A percentile compares a stretch with the other conserved stretches of the same genome.
Conservation (phyloP, 2,797 vertebrate species). For the Botia almorhae region DNA sequence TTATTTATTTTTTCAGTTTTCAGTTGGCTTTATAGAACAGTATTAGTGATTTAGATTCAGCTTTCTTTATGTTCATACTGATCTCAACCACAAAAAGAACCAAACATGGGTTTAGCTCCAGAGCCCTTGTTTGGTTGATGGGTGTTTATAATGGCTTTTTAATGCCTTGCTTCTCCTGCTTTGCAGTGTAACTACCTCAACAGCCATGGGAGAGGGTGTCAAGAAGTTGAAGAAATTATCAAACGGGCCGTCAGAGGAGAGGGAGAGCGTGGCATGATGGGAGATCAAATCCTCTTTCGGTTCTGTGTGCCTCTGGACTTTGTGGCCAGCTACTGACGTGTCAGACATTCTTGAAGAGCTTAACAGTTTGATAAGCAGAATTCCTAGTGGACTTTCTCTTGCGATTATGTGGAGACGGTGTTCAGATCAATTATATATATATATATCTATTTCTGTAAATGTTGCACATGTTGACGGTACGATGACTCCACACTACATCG, state of each 20-base stretch:
- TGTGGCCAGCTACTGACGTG: conserved; percentile 49
- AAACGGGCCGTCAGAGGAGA: conserved; percentile 61
- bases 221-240: conserved; percentile 67
- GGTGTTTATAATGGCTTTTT: neutral
- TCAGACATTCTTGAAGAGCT: conserved; percentile 41
- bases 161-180: neutral
- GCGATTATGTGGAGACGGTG: conserved; percentile 1
- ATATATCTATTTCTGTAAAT: conserved; percentile 34
- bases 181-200: conserved; percentile 62
- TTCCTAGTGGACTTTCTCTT: conserved; percentile 22
- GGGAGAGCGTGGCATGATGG: conserved; percentile 63
- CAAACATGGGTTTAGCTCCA: neutral
- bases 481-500: conserved; percentile 1
- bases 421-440: conserved; percentile 34
- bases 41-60: neutral
- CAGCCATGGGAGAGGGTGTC: conserved; percentile 59
- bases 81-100: neutral
- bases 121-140: neutral
- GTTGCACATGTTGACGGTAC: conserved; percentile 28
- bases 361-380: conserved; percentile 14
- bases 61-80: neutral
- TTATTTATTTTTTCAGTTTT: neutral
- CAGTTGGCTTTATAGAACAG: neutral
- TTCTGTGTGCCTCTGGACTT: conserved; percentile 42
- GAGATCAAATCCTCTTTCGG: neutral